phyloP scores from a whole-genome alignment of 2,888 invertebrate genomes.

The Syrista parreyssii region DNA sequence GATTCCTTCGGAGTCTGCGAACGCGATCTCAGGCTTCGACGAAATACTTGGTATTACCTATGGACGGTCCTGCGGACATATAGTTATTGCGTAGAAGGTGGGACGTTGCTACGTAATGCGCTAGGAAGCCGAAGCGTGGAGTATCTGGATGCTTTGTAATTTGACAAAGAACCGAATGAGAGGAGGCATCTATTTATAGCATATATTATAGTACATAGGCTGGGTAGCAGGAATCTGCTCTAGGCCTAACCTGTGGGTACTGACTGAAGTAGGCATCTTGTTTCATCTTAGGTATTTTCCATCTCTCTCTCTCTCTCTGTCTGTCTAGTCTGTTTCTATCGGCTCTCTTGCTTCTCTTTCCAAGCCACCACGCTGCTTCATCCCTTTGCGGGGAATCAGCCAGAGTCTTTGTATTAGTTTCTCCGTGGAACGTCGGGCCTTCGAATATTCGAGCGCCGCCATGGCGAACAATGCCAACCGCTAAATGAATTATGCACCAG shows the following conservation, averaged over 20 bases:
- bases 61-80: no score
- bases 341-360: neutral
- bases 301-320: neutral
- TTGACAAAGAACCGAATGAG: conserved; percentile 37
- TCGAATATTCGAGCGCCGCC: conserved; percentile 8
- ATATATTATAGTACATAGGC: no score
- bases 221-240: no score
- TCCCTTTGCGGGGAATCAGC: conserved; percentile 1
- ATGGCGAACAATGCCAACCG: conserved; percentile 10
- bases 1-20: no score
- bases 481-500: conserved; percentile 13
- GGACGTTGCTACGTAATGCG: conserved; percentile 35
- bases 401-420: conserved; percentile 11
- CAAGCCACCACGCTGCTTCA: neutral
- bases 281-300: neutral
- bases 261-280: no score
- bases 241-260: no score
- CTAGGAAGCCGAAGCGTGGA: conserved; percentile 23
- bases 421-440: neutral
- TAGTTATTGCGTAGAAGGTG: neutral
- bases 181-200: conserved; percentile 5
- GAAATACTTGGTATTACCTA: no score
- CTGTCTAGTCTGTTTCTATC: neutral
- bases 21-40: no score
- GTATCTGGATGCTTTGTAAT: conserved; percentile 30